Conservation (phyloP, 37 sponge, comb jelly and placozoan species). For the Mnemiopsis leidyi region DNA sequence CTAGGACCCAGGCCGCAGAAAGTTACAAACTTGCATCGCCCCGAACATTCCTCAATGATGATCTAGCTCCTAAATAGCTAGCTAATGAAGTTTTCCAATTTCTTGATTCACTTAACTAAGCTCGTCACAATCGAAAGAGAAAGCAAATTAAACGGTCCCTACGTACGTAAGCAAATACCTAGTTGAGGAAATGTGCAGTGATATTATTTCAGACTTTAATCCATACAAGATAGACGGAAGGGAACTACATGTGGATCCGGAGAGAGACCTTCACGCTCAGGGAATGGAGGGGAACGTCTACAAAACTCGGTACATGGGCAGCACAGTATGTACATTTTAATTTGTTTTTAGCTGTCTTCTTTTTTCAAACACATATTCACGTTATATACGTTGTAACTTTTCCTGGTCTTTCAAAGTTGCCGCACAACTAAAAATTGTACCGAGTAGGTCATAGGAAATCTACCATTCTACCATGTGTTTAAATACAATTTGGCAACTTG, state of each 20-base stretch:
- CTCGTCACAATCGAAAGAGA: too few species aligned
- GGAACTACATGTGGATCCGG: not conserved
- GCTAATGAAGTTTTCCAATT: too few species aligned
- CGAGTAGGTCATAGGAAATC: not conserved
- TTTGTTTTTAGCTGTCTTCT: not conserved
- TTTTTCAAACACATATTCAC: not conserved
- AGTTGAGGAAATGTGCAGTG: not conserved
- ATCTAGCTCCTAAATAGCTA: not conserved
- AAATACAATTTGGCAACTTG: too few species aligned
- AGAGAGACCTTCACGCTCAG: not conserved
- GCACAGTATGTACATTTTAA: not conserved
- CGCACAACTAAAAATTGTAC: not conserved
- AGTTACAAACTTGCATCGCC: too few species aligned
- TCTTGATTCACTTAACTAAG: too few species aligned
- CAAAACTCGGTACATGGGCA: not conserved
- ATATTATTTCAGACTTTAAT: conserved; percentile 13
- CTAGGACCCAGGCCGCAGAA: too few species aligned
- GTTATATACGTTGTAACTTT: too few species aligned
- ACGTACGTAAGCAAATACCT: not conserved
- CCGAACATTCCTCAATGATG: too few species aligned
- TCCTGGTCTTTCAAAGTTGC: too few species aligned
- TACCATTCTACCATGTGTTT: not conserved
- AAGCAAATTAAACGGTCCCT: too few species aligned
- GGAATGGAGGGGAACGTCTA: conserved; percentile 32
- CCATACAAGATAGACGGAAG: not conserved